A percentile compares a stretch with the other conserved stretches of the same genome.
Evolutionary conservation across 2,888 invertebrate species (phyloP).

Genomic region (Cataglyphis cursor): DNA sequence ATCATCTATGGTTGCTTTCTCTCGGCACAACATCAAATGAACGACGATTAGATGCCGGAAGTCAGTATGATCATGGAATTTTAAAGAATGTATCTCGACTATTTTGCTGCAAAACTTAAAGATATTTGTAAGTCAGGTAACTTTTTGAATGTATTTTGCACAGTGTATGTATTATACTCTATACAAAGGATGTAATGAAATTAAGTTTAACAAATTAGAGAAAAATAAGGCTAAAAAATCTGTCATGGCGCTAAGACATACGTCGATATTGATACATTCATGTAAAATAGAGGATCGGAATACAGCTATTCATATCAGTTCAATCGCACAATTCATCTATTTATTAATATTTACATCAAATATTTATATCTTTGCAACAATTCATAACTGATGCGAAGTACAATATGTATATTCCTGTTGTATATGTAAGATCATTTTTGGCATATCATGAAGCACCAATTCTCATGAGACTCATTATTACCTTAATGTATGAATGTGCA

Average conservation of each 20-base stretch:
- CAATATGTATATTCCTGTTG: conserved; percentile 1
- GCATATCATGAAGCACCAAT: conserved; percentile 47
- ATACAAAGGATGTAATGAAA: conserved; percentile 49
- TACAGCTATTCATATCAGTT: conserved; percentile 43
- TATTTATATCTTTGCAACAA: conserved; percentile 21
- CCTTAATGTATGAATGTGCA: conserved; percentile 67
- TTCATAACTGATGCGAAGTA: conserved; percentile 26
- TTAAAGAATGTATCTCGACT: conserved; percentile 79
- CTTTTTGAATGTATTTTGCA: conserved; percentile 59
- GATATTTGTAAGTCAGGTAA: conserved; percentile 62
- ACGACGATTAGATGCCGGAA: conserved; percentile 74
- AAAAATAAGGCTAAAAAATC: conserved; percentile 46
- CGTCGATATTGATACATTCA: background rate
- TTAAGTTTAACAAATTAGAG: conserved; percentile 29
- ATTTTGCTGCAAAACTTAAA: conserved; percentile 82
- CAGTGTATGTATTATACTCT: conserved; percentile 40
- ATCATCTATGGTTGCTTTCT: conserved; percentile 86
- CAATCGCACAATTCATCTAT: conserved; percentile 25
- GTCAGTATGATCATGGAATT: conserved; percentile 76
- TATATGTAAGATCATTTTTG: conserved; percentile 39
- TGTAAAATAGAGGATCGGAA: conserved; percentile 33
- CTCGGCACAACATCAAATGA: conserved; percentile 83
- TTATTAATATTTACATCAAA: conserved; percentile 38
- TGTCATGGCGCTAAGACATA: conserved; percentile 29
- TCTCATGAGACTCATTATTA: conserved; percentile 54